A percentile compares a stretch with the other conserved stretches of the same genome.
Conservation (phyloP, 2,113 vertebrate genomes). For the Callopanchax toddi region DNA sequence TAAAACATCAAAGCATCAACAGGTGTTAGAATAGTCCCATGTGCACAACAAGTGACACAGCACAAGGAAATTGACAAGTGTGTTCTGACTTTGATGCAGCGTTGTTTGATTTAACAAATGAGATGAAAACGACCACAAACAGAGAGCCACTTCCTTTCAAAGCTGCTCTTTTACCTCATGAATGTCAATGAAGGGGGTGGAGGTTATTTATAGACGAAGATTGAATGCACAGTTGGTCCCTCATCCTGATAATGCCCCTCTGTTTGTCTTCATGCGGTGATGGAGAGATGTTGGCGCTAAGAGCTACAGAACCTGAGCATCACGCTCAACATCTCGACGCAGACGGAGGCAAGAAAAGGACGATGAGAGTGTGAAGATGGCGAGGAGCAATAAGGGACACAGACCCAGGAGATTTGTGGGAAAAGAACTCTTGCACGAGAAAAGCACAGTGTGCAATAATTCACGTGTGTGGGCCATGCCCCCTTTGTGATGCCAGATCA, state of each 20-base stretch:
- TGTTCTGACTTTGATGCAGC: constrained; percentile 37
- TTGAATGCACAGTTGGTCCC: constrained; percentile 55
- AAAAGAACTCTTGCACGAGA: constrained; percentile 18
- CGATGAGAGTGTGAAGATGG: constrained; percentile 1
- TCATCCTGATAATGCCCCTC: constrained; percentile 55
- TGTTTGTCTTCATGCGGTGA: constrained; percentile 62
- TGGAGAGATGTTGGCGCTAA: constrained; percentile 64
- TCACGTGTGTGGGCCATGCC: constrained; percentile 44
- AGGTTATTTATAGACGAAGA: constrained; percentile 65
- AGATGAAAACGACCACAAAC: constrained; percentile 54
- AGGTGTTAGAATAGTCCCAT: constrained; percentile 17
- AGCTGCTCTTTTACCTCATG: constrained; percentile 57
- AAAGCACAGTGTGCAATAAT: constrained; percentile 31
- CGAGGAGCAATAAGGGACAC: constrained; percentile 22
- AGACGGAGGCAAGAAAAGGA: constrained; percentile 28
- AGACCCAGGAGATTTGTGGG: constrained; percentile 35
- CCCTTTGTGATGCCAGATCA: constrained; percentile 52
- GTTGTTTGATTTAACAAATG: constrained; percentile 67
- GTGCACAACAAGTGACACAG: constrained; percentile 8
- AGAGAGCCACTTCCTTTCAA: constrained; percentile 39
- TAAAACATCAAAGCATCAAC: neutral
- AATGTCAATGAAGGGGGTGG: constrained; percentile 63
- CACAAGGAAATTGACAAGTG: too few species aligned
- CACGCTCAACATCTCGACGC: constrained; percentile 20
- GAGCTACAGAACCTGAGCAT: constrained; percentile 44